Conservation (phyloP, 1,140 invertebrate genomes). For the Harlomillsia oculata region DNA sequence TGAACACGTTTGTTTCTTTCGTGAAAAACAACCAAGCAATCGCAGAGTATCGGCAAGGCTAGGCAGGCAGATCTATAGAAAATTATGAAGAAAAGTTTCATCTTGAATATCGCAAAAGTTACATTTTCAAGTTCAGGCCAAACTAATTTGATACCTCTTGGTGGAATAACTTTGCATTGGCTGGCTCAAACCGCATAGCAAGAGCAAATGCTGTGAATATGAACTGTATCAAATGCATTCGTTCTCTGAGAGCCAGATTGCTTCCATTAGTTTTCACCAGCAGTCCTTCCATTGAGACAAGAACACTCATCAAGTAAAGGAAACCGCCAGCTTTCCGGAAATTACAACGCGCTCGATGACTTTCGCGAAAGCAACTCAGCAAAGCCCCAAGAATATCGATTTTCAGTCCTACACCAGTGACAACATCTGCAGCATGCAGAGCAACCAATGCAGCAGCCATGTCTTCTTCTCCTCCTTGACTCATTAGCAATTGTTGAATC, state of each 20-base stretch:
- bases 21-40: constrained; percentile 78
- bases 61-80: constrained; percentile 68
- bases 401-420: constrained; percentile 69
- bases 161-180: constrained; percentile 97
- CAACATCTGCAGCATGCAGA: constrained; percentile 69
- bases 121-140: neutral
- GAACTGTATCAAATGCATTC: constrained; percentile 32
- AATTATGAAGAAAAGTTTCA: constrained; percentile 16
- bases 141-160: constrained; percentile 62
- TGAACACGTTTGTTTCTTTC: constrained; percentile 51
- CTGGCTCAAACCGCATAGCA: constrained; percentile 97
- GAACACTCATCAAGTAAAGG: constrained; percentile 90
- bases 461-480: constrained; percentile 85
- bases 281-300: constrained; percentile 84
- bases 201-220: constrained; percentile 87
- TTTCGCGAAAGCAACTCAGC: constrained; percentile 78
- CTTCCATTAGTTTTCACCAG: constrained; percentile 46
- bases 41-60: constrained; percentile 84
- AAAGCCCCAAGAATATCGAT: constrained; percentile 83
- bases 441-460: constrained; percentile 83
- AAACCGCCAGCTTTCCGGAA: constrained; percentile 97
- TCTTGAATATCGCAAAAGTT: neutral
- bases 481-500: constrained; percentile 51
- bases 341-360: constrained; percentile 87
- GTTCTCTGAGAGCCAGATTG: constrained; percentile 44